Evolutionary conservation across 2,113 vertebrate genomes (phyloP), one percentile per base, ranked within the genome.

Genomic region (Macaca fascicularis): DNA sequence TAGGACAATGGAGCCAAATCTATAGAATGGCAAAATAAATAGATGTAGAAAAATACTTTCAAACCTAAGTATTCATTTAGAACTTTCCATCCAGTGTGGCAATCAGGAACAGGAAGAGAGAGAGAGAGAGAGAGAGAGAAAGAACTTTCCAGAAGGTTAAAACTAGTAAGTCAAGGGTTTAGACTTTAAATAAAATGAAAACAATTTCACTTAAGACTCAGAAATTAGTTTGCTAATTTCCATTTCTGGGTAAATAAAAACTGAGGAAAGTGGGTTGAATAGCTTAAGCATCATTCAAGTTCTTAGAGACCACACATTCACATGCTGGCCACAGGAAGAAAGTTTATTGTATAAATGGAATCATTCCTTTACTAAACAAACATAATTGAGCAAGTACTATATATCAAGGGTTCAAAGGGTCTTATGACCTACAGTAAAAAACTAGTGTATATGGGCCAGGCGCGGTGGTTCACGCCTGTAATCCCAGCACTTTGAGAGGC

Each of bases 1-100:
- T 81, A 97, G 95, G 96, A 97, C 86, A 82, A 95, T 84, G 81
- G 84, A 96, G 78, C 80, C 22, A 97, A 98, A 67, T 84, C 55
- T 90, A 59, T 30, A 98, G 89, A 97, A 94, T 75, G 96, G 88
- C 57, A 97, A 96, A 86, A 98, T 75, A 57, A 90, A 88, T 95
- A 96, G 93, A 96, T 94, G 52, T 94, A 93, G 94, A 90, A 74
- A 98, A 94, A 92, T 80, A 57, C 64, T 98, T 95, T 25, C 90
- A 93, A 97, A 95, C 25, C 70, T 64, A 87, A 97, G 35, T 17
- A 32, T 35, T 97, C 93, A 98, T 84, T 98, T 89, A 95, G 76
- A 97, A 98, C 69, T 94, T 98, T 96, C 89, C 81, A 86, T 69
- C 61, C 61, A 64, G 27, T 64, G 61, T 64, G 61, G 27, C 11